phyloP scores from a whole-genome alignment of 2,888 invertebrate species.

The Drosophila meridionalis region DNA sequence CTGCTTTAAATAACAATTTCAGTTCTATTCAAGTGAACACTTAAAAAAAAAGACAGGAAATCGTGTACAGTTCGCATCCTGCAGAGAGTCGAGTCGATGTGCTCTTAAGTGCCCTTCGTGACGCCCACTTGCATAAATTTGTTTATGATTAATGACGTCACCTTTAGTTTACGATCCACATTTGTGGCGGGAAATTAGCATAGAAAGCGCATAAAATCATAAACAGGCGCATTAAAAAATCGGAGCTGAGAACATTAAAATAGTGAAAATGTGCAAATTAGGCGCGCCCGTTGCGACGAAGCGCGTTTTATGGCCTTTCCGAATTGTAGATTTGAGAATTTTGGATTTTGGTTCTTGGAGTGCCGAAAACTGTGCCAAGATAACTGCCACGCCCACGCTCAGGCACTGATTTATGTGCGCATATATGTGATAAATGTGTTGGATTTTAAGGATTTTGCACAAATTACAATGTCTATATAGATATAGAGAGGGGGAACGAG shows the following conservation, averaged over 20 bases:
- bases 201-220: slow-evolving; percentile 79
- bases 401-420: slow-evolving; percentile 61
- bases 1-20: slow-evolving; percentile 1
- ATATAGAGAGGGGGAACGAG: background rate
- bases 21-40: background rate
- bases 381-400: slow-evolving; percentile 20
- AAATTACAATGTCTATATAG: slow-evolving; percentile 68
- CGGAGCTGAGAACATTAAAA: slow-evolving; percentile 51
- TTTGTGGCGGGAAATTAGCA: slow-evolving; percentile 61
- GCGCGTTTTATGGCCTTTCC: slow-evolving; percentile 65
- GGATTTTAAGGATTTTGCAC: slow-evolving; percentile 75
- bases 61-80: background rate
- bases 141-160: slow-evolving; percentile 69
- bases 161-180: slow-evolving; percentile 59
- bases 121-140: slow-evolving; percentile 44
- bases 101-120: slow-evolving; percentile 19
- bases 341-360: slow-evolving; percentile 36
- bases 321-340: slow-evolving; percentile 2
- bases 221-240: slow-evolving; percentile 70
- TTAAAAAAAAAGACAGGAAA: background rate
- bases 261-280: slow-evolving; percentile 82
- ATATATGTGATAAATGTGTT: slow-evolving; percentile 71
- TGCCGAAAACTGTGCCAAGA: slow-evolving; percentile 48
- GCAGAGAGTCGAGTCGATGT: slow-evolving; percentile 6
- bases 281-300: slow-evolving; percentile 53